Percentiles rank a stretch among this genome's conserved stretches.
phyloP scores from a whole-genome alignment of 2,888 invertebrate species.

The Tigriopus californicus region DNA sequence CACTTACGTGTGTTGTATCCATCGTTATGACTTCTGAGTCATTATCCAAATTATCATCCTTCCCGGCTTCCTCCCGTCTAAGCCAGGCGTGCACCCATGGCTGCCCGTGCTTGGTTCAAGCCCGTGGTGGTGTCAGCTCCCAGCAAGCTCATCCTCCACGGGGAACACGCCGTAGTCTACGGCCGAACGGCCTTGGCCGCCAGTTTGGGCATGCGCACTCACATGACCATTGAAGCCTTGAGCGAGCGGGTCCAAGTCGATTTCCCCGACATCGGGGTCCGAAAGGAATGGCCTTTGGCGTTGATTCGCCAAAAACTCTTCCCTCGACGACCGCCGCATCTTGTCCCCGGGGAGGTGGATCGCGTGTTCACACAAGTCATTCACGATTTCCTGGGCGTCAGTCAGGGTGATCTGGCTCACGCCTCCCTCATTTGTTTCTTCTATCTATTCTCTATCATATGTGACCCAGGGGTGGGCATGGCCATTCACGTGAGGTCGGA shows the following conservation, averaged over 20 bases:
- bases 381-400: neutral
- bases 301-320: neutral
- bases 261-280: slow-evolving; percentile 9
- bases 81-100: too few species aligned
- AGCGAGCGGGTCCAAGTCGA: slow-evolving; percentile 4
- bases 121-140: slow-evolving; percentile 55
- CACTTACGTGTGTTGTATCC: too few species aligned
- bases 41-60: too few species aligned
- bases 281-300: neutral
- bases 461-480: slow-evolving; percentile 19
- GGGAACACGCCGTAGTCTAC: slow-evolving; percentile 96
- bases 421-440: slow-evolving; percentile 14
- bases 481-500: slow-evolving; percentile 34
- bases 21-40: too few species aligned
- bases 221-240: slow-evolving; percentile 31
- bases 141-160: slow-evolving; percentile 88
- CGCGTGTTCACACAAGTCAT: neutral
- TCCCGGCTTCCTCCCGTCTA: too few species aligned
- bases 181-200: slow-evolving; percentile 84
- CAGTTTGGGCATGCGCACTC: slow-evolving; percentile 61
- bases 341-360: neutral
- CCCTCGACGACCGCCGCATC: neutral
- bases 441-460: slow-evolving; percentile 7
- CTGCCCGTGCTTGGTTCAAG: too few species aligned
- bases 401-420: neutral